Conservation (phyloP, 2,797 vertebrate genomes). For the Chloroceryle amazona region DNA sequence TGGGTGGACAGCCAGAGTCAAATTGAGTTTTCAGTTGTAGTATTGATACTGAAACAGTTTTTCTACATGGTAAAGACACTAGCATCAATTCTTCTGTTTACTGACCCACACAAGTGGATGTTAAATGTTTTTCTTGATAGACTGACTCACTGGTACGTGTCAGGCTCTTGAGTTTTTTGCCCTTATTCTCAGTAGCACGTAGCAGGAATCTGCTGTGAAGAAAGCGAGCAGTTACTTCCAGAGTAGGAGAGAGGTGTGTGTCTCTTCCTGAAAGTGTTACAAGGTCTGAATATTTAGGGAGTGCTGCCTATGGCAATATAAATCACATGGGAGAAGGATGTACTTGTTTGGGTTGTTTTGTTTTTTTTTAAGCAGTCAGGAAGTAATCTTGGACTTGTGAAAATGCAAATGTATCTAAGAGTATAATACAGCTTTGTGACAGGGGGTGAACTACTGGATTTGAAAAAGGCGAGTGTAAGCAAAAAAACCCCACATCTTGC, state of each 20-base stretch:
- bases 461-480: not conserved
- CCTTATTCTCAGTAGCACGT: not conserved
- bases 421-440: conserved; percentile 28
- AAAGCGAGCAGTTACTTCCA: not conserved
- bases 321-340: not conserved
- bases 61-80: not conserved
- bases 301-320: not conserved
- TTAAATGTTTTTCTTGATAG: conserved; percentile 17
- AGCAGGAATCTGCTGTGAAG: not conserved
- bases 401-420: not conserved
- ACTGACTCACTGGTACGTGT: not conserved
- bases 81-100: not conserved
- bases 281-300: not conserved
- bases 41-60: not conserved
- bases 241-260: not conserved
- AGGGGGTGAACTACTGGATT: not conserved
- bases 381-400: conserved; percentile 3
- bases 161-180: not conserved
- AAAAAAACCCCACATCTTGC: conserved; percentile 27
- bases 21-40: not conserved
- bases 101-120: not conserved
- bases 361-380: not conserved
- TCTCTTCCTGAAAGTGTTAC: not conserved
- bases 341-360: not conserved
- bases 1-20: not conserved